Percentiles rank a stretch among this genome's conserved stretches.
These are phyloP conservation scores for Adelges cooleyi DNA, from an alignment of 1,140 invertebrate species.

Conservation along the genomic window DNA sequence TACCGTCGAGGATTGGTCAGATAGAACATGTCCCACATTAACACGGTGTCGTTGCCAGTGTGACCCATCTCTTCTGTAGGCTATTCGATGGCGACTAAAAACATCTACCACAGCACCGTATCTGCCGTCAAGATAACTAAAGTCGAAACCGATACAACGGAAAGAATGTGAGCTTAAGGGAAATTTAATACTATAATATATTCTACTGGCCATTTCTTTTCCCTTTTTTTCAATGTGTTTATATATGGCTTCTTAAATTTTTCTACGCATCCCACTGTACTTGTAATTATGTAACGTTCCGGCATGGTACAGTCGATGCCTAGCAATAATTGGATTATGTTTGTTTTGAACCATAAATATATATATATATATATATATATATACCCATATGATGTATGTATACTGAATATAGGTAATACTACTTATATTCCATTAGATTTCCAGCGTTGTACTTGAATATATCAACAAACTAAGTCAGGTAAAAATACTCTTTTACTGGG, in stretches of 20 bases:
- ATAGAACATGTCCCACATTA: constrained; percentile 33
- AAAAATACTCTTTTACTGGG: too few species aligned
- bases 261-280: not conserved
- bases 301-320: too few species aligned
- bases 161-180: not conserved
- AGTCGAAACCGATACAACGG: not conserved
- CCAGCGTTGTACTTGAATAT: too few species aligned
- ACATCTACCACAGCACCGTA: not conserved
- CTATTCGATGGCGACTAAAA: not conserved
- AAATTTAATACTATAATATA: constrained; percentile 4
- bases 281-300: too few species aligned
- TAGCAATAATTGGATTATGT: too few species aligned
- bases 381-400: too few species aligned
- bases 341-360: too few species aligned
- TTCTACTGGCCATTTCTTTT: not conserved
- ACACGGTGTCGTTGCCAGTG: constrained; percentile 5
- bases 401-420: too few species aligned
- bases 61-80: not conserved
- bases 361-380: too few species aligned
- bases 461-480: too few species aligned
- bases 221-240: too few species aligned
- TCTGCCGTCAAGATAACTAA: not conserved
- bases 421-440: too few species aligned
- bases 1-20: constrained; percentile 31
- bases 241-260: constrained; percentile 13